Base-by-base conservation (phyloP, 2,888 invertebrate species). In the Atrina japonica region DNA sequence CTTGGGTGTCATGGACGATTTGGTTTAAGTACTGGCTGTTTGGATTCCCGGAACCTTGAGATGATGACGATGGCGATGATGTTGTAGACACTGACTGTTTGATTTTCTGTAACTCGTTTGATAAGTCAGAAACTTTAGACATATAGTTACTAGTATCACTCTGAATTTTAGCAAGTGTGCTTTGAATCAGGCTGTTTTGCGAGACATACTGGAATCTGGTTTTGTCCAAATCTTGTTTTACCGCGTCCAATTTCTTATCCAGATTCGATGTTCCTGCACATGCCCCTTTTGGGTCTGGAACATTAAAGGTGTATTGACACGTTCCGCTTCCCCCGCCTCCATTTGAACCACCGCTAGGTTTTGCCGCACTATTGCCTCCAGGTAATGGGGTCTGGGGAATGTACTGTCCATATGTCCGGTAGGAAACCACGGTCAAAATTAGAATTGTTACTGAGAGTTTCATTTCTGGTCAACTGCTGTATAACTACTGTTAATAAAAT, bases 141-240 rank as follows among this genome's bases (percentile, higher is more conserved):
- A 72, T 63, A 27, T 72, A 72, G 30, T 23, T 59, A 1, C 50
- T 55, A 0, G 65, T 61, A 25, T 68, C 68, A n/a, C 61, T 61
- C 50, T 75, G 75, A 21, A 75, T 55, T 35, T 69, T 53, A 11
- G 65, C 55, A 9, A 75, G 30, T 30, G 76, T 69, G 30, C 72
- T 72, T 49, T 74, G 76, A 7, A 78, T 56, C 18, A 67, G 27
- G 43, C 71, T 72, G 66, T 73, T 76, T 47, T 72, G 72, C 5
- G 74, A 60, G 21, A 78, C 67, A 63, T 74, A 74, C 60, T 76
- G 76, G n/a, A 76, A 52, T 16, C 74, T 71, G 30, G 72, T 72
- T 52, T 67, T 73, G 49, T 78, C 74, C 55, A 78, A 49, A 50
- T 78, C 76, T 40, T 74, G 67, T 63, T 76, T 72, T 25, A 78